phyloP scores from a whole-genome alignment of 2,113 vertebrate genomes.

The Circaetus cinerascens region DNA sequence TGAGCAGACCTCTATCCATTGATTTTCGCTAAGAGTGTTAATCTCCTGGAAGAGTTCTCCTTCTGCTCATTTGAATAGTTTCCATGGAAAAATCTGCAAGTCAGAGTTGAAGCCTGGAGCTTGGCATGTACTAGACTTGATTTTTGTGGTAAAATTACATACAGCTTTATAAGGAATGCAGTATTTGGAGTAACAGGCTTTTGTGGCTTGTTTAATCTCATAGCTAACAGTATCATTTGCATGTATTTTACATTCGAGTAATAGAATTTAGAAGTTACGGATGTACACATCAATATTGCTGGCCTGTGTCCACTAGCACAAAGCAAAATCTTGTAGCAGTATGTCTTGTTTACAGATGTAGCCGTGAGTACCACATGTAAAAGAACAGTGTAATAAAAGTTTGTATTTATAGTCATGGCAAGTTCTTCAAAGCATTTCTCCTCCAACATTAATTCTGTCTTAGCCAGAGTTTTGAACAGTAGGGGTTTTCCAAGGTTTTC shows the following conservation, averaged over 20 bases:
- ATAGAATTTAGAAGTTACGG: background rate
- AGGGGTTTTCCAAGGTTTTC: background rate
- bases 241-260: background rate
- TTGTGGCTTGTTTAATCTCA: background rate
- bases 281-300: too few relatives aligned
- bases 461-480: background rate
- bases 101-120: background rate
- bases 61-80: background rate
- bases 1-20: background rate
- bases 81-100: background rate
- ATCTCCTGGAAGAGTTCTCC: background rate
- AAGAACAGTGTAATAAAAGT: background rate
- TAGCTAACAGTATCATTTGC: background rate
- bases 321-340: background rate
- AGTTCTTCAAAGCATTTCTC: background rate
- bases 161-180: background rate
- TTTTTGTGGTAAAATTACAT: too few relatives aligned
- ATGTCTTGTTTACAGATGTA: background rate
- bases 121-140: accelerated
- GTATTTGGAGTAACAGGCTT: background rate
- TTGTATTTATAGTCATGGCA: background rate
- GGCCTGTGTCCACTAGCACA: background rate
- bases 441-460: background rate
- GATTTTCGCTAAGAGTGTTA: background rate
- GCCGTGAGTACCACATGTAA: background rate